Evolutionary conservation across 2,113 vertebrate genomes (phyloP).

Genomic region (Ahaetulla prasina): DNA sequence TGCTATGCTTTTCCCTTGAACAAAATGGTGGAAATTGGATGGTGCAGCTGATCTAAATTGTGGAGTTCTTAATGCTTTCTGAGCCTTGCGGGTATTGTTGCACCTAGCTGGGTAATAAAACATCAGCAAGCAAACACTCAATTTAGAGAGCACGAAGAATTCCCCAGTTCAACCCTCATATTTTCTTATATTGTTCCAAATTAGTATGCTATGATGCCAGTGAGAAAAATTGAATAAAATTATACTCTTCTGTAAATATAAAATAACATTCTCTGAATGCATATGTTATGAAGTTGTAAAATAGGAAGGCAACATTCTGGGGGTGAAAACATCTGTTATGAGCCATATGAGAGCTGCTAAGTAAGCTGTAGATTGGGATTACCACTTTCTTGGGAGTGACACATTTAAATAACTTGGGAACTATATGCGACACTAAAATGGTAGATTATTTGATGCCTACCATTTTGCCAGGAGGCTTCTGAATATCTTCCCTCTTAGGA

Average conservation of each 20-base stretch:
- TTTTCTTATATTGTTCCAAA: neutral
- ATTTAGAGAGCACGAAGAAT: neutral
- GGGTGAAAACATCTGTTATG: neutral
- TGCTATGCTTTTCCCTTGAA: neutral
- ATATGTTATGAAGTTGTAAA: neutral
- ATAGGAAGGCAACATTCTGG: neutral
- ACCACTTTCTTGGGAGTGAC: neutral
- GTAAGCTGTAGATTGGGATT: neutral
- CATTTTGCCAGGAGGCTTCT: neutral
- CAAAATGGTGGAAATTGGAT: neutral
- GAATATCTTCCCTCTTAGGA: neutral
- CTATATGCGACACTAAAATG: neutral
- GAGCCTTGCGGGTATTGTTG: neutral
- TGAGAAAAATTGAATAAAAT: neutral
- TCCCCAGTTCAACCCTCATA: neutral
- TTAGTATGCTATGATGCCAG: neutral
- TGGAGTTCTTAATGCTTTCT: neutral
- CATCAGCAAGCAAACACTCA: neutral
- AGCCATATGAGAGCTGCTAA: neutral
- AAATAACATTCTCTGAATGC: neutral
- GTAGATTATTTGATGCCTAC: neutral
- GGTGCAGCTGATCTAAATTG: neutral
- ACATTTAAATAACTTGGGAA: neutral
- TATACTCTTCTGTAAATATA: neutral
- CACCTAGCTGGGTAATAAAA: neutral